Conservation (phyloP, 2,797 vertebrate genomes). For the Bradypodion ventrale region DNA sequence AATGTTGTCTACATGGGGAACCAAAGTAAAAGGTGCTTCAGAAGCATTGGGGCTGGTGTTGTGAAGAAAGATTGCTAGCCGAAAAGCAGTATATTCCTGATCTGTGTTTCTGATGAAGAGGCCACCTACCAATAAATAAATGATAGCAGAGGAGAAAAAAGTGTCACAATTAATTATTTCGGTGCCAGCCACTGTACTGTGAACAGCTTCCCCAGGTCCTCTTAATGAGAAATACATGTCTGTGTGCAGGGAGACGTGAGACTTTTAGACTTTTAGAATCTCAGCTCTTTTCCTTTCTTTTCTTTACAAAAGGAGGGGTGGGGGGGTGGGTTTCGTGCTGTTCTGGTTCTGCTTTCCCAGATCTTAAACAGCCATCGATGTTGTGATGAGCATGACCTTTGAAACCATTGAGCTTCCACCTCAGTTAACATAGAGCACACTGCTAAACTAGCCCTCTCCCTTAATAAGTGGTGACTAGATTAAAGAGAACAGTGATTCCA, state of each 20-base stretch:
- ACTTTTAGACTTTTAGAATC: slow-evolving; percentile 40
- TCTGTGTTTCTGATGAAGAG: slow-evolving; percentile 99
- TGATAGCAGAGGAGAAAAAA: slow-evolving; percentile 38
- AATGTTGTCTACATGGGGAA: slow-evolving; percentile 99
- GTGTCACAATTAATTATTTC: slow-evolving; percentile 51
- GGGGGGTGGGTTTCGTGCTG: neutral
- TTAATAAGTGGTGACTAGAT: slow-evolving; percentile 55
- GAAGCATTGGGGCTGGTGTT: slow-evolving; percentile 98
- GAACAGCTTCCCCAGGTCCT: slow-evolving; percentile 32
- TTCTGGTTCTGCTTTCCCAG: slow-evolving; percentile 40
- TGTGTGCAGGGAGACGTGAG: slow-evolving; percentile 48
- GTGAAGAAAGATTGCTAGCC: slow-evolving; percentile 98
- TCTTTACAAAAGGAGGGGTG: slow-evolving; percentile 51
- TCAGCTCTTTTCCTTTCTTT: slow-evolving; percentile 26
- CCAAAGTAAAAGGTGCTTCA: slow-evolving; percentile 98
- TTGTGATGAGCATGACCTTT: slow-evolving; percentile 73
- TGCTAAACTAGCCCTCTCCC: slow-evolving; percentile 59
- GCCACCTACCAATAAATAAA: slow-evolving; percentile 78
- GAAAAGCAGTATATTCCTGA: slow-evolving; percentile 99
- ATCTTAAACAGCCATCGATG: slow-evolving; percentile 56
- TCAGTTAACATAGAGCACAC: slow-evolving; percentile 59
- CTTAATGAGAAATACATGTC: slow-evolving; percentile 11
- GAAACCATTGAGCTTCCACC: slow-evolving; percentile 65
- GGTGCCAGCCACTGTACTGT: slow-evolving; percentile 34
- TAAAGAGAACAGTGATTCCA: slow-evolving; percentile 35